Conservation (phyloP, 2,888 invertebrate genomes). For the Ferrisia virgata region DNA sequence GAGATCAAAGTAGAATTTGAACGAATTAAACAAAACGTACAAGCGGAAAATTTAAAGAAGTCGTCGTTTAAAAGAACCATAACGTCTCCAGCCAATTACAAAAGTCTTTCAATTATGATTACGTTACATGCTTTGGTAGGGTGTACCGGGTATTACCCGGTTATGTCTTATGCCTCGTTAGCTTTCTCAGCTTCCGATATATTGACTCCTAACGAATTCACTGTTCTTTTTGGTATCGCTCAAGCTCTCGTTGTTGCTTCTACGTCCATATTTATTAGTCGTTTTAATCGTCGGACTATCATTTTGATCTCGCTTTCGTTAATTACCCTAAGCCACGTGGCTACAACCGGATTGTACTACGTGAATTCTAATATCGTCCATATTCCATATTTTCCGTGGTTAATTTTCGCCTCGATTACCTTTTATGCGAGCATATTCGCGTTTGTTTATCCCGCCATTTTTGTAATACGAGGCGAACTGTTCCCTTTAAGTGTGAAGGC, state of each 20-base stretch:
- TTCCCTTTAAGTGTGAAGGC: slow-evolving; percentile 13
- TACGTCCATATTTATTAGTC: not conserved
- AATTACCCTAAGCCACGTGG: slow-evolving; percentile 47
- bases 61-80: not conserved
- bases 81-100: not conserved
- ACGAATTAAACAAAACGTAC: not conserved
- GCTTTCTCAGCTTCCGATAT: not conserved
- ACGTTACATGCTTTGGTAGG: not conserved
- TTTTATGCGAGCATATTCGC: not conserved
- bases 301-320: slow-evolving; percentile 48
- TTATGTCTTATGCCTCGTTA: not conserved
- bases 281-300: not conserved
- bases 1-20: not conserved
- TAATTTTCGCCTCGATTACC: slow-evolving; percentile 23
- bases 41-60: not conserved
- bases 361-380: too few relatives aligned
- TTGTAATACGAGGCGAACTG: not conserved
- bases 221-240: not conserved
- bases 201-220: slow-evolving; percentile 36
- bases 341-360: slow-evolving; percentile 46
- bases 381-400: slow-evolving; percentile 24
- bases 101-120: not conserved
- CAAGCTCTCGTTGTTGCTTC: not conserved
- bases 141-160: not conserved
- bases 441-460: not conserved